These are phyloP conservation scores for Lacanobia oleracea DNA, from an alignment of 2,888 invertebrate species.

Conservation along the genomic window DNA sequence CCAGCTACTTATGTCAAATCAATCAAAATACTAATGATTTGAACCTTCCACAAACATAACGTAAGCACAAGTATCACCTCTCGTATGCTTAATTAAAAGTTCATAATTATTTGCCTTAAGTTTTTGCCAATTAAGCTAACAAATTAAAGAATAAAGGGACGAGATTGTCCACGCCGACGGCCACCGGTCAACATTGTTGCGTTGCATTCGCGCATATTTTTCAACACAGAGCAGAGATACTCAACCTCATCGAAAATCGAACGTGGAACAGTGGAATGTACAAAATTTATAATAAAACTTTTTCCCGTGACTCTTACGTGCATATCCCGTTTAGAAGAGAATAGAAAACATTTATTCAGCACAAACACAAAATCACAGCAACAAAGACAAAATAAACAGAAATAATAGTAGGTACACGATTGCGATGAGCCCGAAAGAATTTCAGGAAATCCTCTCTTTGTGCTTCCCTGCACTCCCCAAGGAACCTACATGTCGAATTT, in stretches of 20 bases:
- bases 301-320: too few species aligned
- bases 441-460: too few species aligned
- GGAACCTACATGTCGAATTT: too few species aligned
- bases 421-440: too few species aligned
- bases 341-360: too few species aligned
- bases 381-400: too few species aligned
- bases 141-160: conserved; percentile 65
- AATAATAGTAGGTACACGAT: too few species aligned
- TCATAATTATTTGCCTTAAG: conserved; percentile 24
- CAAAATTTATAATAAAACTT: too few species aligned
- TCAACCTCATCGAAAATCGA: background rate
- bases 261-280: too few species aligned
- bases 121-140: conserved; percentile 57
- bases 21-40: conserved; percentile 22
- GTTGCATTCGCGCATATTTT: conserved; percentile 31
- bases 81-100: conserved; percentile 29
- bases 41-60: background rate
- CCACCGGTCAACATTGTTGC: conserved; percentile 35
- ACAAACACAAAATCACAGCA: too few species aligned
- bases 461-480: too few species aligned
- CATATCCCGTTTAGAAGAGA: too few species aligned
- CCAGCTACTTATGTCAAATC: background rate
- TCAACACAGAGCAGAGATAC: conserved; percentile 29
- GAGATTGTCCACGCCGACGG: conserved; percentile 40
- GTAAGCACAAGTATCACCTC: conserved; percentile 15